Conservation (phyloP, 2,888 invertebrate species). For the Abrostola tripartita region DNA sequence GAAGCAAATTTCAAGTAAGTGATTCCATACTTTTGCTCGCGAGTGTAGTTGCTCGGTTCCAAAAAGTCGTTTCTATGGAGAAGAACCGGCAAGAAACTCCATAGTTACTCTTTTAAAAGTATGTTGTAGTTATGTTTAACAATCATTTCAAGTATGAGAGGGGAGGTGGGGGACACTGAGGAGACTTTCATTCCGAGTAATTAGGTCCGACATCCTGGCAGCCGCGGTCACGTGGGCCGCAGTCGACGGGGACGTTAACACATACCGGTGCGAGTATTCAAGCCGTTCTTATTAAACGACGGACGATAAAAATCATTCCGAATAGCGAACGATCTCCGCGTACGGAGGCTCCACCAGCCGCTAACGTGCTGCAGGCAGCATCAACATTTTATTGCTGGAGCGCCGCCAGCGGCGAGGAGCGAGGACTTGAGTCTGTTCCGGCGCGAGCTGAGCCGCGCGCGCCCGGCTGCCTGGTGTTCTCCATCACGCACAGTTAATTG, state of each 20-base stretch:
- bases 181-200: slow-evolving; percentile 1
- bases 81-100: too few species aligned
- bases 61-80: too few species aligned
- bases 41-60: too few species aligned
- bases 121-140: too few species aligned
- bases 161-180: neutral
- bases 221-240: slow-evolving; percentile 3
- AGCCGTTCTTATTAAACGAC: slow-evolving; percentile 25
- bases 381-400: slow-evolving; percentile 43
- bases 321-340: slow-evolving; percentile 9
- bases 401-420: slow-evolving; percentile 32
- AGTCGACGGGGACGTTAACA: neutral
- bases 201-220: slow-evolving; percentile 1
- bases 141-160: too few species aligned
- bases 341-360: slow-evolving; percentile 6
- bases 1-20: too few species aligned
- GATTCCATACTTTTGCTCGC: too few species aligned
- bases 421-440: slow-evolving; percentile 24
- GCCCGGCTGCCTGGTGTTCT: neutral
- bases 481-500: neutral
- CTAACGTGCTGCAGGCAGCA: slow-evolving; percentile 20
- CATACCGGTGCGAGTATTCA: slow-evolving; percentile 23
- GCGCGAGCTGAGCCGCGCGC: slow-evolving; percentile 4
- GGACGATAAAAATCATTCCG: slow-evolving; percentile 24
- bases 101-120: too few species aligned